Evolutionary conservation across 2,797 vertebrate genomes (phyloP).

Genomic region (Gallinago stenura): DNA sequence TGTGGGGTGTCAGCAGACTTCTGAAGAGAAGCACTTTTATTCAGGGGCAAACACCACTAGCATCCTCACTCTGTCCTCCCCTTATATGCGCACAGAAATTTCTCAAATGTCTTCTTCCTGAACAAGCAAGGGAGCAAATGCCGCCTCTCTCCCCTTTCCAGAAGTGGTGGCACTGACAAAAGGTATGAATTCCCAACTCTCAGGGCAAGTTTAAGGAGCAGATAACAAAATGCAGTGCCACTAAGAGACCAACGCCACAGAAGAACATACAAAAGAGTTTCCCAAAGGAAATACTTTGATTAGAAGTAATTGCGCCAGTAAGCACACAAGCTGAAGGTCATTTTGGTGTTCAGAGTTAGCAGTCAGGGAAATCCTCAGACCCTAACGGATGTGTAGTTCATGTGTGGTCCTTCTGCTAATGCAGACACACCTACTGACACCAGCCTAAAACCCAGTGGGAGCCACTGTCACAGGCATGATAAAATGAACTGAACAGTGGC

Average conservation of each 20-base stretch:
- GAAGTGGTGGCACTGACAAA: not conserved
- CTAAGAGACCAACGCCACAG: not conserved
- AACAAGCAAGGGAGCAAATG: not conserved
- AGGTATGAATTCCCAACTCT: not conserved
- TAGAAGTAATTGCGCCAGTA: not conserved
- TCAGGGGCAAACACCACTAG: not conserved
- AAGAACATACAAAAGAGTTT: not conserved
- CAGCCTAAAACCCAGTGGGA: not conserved
- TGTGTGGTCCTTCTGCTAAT: not conserved
- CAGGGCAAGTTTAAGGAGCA: not conserved
- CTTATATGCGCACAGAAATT: not conserved
- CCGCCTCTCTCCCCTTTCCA: not conserved
- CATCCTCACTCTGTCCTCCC: not conserved
- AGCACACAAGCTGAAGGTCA: fast-evolving
- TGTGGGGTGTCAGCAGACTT: not conserved
- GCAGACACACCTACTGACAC: not conserved
- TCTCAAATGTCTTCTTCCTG: not conserved
- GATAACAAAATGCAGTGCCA: not conserved
- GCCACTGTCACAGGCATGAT: not conserved
- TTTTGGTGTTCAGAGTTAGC: not conserved
- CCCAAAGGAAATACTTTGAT: not conserved
- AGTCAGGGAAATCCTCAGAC: not conserved
- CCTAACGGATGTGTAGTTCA: fast-evolving
- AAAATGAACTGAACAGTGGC: not conserved
- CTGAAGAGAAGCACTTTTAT: not conserved